Evolutionary conservation across 2,888 invertebrate genomes (phyloP).

Genomic region (Sicus ferrugineus): DNA sequence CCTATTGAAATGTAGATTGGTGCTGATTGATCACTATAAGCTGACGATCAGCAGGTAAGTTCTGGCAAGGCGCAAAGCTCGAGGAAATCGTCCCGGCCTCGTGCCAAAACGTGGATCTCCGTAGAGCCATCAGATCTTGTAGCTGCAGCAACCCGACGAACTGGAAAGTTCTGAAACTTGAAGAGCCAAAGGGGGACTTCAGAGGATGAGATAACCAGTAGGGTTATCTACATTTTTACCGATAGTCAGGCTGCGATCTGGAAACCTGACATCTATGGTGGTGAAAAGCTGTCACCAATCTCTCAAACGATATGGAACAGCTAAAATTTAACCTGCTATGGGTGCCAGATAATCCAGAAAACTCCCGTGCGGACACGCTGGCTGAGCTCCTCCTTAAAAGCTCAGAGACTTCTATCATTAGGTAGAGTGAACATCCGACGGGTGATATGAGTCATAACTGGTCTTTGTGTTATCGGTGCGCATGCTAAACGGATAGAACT

Average conservation of each 20-base stretch:
- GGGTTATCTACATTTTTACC: neutral
- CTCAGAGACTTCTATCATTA: neutral
- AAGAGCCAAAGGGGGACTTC: too few relatives aligned
- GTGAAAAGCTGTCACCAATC: neutral
- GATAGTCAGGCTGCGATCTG: neutral
- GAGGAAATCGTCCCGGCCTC: too few relatives aligned
- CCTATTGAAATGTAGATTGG: too few relatives aligned
- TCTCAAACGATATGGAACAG: neutral
- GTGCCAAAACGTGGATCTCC: neutral
- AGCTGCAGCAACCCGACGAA: neutral
- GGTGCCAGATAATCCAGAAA: neutral
- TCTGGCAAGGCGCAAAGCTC: too few relatives aligned
- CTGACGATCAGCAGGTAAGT: too few relatives aligned
- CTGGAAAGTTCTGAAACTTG: too few relatives aligned
- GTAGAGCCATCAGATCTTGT: neutral
- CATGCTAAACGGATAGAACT: neutral
- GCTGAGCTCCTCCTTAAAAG: neutral
- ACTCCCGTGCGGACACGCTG: neutral
- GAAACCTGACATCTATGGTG: neutral
- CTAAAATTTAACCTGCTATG: neutral
- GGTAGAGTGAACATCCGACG: neutral
- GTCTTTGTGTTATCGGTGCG: neutral
- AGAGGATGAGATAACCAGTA: neutral
- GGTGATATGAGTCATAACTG: neutral
- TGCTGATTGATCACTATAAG: too few relatives aligned